Conservation (phyloP, 2,888 invertebrate species). For the Dysmachus trigonus region DNA sequence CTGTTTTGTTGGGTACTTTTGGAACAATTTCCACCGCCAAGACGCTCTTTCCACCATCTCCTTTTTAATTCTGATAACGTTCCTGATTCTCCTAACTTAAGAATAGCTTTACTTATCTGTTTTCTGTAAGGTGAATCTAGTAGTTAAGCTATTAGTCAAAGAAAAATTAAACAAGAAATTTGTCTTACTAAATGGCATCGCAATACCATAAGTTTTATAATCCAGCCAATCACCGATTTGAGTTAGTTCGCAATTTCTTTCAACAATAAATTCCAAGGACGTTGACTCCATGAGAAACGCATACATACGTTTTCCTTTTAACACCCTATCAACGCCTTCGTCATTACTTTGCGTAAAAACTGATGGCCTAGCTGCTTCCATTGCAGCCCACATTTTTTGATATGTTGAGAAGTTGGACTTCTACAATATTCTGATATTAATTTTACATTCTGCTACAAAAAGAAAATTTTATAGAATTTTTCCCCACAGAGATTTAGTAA, state of each 20-base stretch:
- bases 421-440: slow-evolving; percentile 65
- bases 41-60: slow-evolving; percentile 89
- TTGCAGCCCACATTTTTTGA: slow-evolving; percentile 91
- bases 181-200: slow-evolving; percentile 86
- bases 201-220: slow-evolving; percentile 93
- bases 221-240: slow-evolving; percentile 86
- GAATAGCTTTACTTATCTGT: slow-evolving; percentile 84
- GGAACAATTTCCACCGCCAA: slow-evolving; percentile 63
- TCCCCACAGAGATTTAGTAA: too few species aligned
- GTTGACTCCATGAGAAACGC: slow-evolving; percentile 98
- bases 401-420: slow-evolving; percentile 90
- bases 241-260: slow-evolving; percentile 84
- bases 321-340: slow-evolving; percentile 87
- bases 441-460: too few species aligned
- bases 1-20: slow-evolving; percentile 53
- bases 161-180: not conserved
- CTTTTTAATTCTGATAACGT: slow-evolving; percentile 81
- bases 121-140: slow-evolving; percentile 81
- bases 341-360: slow-evolving; percentile 85
- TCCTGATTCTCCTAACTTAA: slow-evolving; percentile 91
- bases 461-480: too few species aligned
- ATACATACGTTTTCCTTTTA: slow-evolving; percentile 80
- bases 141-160: not conserved
- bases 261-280: slow-evolving; percentile 89
- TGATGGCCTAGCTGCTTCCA: slow-evolving; percentile 84